These are phyloP conservation scores for Gopherus flavomarginatus DNA, from an alignment of 2,113 vertebrate genomes.

Conservation along the genomic window DNA sequence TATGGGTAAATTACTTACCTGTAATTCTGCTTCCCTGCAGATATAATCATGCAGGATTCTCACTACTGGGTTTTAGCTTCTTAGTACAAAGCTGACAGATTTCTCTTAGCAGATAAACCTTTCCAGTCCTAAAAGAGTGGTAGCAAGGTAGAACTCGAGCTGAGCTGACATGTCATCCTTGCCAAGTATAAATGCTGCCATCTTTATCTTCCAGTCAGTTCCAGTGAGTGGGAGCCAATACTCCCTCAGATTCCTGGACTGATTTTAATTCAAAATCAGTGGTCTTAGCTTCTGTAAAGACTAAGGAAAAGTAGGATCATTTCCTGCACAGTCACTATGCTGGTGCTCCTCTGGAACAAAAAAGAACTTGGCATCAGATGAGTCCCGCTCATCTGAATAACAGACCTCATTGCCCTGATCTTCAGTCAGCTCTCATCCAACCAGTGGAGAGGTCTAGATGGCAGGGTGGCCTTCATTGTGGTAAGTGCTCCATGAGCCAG, in stretches of 20 bases:
- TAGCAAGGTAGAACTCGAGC: conserved; percentile 25
- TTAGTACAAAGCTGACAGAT: conserved; percentile 44
- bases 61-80: conserved; percentile 42
- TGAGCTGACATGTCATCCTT: neutral
- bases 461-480: neutral
- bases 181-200: neutral
- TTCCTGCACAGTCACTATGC: neutral
- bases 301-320: neutral
- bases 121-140: conserved; percentile 32
- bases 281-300: neutral
- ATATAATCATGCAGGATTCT: conserved; percentile 32
- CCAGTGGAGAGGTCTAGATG: neutral
- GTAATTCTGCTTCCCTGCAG: conserved; percentile 18
- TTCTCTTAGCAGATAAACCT: conserved; percentile 19
- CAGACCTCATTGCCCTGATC: neutral
- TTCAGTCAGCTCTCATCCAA: neutral
- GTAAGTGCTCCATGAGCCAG: neutral
- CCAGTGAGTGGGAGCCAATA: neutral
- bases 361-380: neutral
- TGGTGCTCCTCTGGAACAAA: neutral
- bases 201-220: neutral
- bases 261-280: neutral
- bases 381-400: neutral
- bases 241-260: neutral
- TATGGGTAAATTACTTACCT: conserved; percentile 21